These are phyloP conservation scores for Dendrolimus houi DNA, from an alignment of 2,888 invertebrate genomes.

Conservation along the genomic window DNA sequence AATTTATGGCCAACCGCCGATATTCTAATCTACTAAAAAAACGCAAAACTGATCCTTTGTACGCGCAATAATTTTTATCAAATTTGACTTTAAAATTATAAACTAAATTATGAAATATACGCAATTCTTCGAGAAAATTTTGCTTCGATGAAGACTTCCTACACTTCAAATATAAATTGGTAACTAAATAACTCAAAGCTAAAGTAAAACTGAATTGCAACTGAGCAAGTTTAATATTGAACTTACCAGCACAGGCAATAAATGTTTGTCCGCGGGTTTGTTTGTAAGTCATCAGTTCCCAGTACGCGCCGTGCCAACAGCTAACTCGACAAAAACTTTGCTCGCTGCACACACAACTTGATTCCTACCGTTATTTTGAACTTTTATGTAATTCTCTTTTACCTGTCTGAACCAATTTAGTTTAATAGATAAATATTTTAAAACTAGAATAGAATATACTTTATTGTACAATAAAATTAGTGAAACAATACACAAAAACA, in stretches of 20 bases:
- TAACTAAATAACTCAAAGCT: background rate
- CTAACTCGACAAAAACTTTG: background rate
- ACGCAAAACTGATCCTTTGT: too few relatives aligned
- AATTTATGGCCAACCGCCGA: too few relatives aligned
- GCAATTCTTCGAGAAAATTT: background rate
- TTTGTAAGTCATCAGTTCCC: slow-evolving; percentile 1
- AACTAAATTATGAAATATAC: background rate
- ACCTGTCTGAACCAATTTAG: too few relatives aligned
- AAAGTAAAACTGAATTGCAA: too few relatives aligned
- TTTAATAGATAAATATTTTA: background rate
- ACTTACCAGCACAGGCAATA: background rate
- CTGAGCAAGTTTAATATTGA: background rate
- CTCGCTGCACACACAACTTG: background rate
- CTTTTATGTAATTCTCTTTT: background rate
- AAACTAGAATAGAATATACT: background rate
- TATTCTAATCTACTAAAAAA: too few relatives aligned
- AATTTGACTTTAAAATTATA: background rate
- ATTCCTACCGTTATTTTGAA: background rate
- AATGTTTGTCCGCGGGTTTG: background rate
- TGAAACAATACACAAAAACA: background rate
- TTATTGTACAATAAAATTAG: background rate
- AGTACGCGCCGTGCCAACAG: background rate
- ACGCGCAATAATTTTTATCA: too few relatives aligned
- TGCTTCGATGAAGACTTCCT: background rate
- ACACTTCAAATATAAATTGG: background rate